Conservation (phyloP, 2,797 vertebrate genomes). For the Fistularia tabacaria region DNA sequence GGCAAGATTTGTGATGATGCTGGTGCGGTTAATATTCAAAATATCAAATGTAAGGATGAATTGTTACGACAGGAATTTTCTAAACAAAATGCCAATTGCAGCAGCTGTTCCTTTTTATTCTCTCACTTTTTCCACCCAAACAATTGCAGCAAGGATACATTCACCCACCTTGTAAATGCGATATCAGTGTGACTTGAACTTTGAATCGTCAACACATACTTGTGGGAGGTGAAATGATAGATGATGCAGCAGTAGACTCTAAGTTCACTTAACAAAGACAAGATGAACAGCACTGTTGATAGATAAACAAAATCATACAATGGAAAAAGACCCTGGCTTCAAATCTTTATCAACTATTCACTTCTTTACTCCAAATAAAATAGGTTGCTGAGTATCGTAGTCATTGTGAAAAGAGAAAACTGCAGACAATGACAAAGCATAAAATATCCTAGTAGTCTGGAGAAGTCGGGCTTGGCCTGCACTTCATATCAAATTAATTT, state of each 20-base stretch:
- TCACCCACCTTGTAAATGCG: constrained; percentile 3
- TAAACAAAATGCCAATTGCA: too few species aligned
- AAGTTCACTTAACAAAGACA: constrained; percentile 5
- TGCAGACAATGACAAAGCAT: constrained; percentile 57
- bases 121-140: too few species aligned
- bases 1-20: too few species aligned
- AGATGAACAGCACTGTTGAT: not conserved
- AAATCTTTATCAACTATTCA: too few species aligned
- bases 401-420: constrained; percentile 10
- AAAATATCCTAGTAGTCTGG: constrained; percentile 32
- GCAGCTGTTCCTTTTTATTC: too few species aligned
- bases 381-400: not conserved
- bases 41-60: too few species aligned
- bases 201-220: constrained; percentile 8
- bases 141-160: not conserved
- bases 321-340: too few species aligned
- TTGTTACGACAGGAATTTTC: too few species aligned
- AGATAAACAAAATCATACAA: not conserved
- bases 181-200: constrained; percentile 4
- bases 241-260: constrained; percentile 8
- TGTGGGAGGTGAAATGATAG: constrained; percentile 17
- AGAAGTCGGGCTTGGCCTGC: constrained; percentile 24
- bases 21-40: too few species aligned
- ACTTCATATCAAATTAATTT: constrained; percentile 38
- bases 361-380: not conserved